phyloP scores from a whole-genome alignment of 2,113 vertebrate species.

The Meriones unguiculatus region DNA sequence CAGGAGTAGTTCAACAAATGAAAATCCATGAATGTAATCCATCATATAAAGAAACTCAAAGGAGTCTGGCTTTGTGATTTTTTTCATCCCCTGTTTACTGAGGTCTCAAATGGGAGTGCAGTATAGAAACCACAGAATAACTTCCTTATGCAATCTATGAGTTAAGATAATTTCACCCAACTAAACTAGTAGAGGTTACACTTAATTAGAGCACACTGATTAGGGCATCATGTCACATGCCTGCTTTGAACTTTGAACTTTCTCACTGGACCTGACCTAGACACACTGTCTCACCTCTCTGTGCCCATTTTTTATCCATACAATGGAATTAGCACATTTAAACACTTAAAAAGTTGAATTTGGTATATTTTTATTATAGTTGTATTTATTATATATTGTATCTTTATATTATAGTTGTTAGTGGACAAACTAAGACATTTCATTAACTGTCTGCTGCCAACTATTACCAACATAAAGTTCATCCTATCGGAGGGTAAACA shows the following conservation, averaged over 20 bases:
- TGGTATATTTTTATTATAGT: neutral
- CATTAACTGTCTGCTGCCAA: neutral
- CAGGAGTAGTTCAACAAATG: too few species aligned
- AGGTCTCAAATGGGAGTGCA: neutral
- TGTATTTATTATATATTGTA: too few species aligned
- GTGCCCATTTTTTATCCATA: neutral
- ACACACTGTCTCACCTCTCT: neutral
- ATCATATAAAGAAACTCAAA: too few species aligned
- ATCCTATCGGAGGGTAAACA: neutral
- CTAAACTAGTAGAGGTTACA: neutral
- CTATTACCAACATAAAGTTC: neutral
- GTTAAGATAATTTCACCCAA: neutral
- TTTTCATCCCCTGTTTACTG: neutral
- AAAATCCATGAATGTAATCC: too few species aligned
- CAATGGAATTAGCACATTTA: neutral
- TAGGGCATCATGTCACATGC: neutral
- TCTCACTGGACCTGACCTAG: neutral
- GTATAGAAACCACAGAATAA: neutral
- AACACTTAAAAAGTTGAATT: neutral
- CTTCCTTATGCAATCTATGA: slow-evolving; percentile 1
- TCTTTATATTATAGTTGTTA: neutral
- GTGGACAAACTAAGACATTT: slow-evolving; percentile 24
- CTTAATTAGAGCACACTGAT: neutral
- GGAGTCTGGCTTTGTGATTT: neutral
- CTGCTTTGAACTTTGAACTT: neutral